These are phyloP conservation scores for Dendrolimus punctatus DNA, from an alignment of 1,140 invertebrate genomes.

Conservation along the genomic window DNA sequence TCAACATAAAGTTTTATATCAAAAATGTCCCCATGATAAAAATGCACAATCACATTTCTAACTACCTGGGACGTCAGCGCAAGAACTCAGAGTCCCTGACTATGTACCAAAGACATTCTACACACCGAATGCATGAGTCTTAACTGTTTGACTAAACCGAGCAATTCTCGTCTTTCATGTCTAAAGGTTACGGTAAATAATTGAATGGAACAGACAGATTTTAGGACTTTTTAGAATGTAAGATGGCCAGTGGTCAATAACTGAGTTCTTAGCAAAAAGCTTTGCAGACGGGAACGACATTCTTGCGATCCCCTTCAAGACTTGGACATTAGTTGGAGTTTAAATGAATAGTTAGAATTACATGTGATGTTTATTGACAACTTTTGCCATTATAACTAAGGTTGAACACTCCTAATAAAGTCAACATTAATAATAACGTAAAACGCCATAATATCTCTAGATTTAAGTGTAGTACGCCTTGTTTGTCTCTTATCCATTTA, in stretches of 20 bases:
- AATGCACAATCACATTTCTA: background rate
- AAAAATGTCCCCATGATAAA: no score
- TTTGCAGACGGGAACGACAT: slow-evolving; percentile 45
- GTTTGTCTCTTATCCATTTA: no score
- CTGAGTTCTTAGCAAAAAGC: slow-evolving; percentile 45
- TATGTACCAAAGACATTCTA: slow-evolving; percentile 4
- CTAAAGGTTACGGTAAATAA: no score
- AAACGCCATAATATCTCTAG: no score
- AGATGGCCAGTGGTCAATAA: slow-evolving; percentile 35
- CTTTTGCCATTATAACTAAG: no score
- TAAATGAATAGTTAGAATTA: slow-evolving; percentile 38
- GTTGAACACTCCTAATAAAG: no score
- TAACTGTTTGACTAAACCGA: background rate
- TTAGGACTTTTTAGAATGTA: no score
- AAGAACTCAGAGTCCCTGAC: slow-evolving; percentile 9
- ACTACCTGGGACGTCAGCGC: slow-evolving; percentile 14
- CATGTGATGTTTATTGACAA: slow-evolving; percentile 3
- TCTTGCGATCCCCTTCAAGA: slow-evolving; percentile 29
- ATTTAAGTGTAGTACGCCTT: no score
- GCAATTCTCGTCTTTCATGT: no score
- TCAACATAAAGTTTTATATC: no score
- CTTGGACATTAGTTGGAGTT: slow-evolving; percentile 37
- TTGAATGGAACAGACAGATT: no score
- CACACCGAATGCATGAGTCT: background rate
- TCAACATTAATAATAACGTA: no score